Conservation (phyloP, 2,113 vertebrate genomes). For the Bufo gargarizans region DNA sequence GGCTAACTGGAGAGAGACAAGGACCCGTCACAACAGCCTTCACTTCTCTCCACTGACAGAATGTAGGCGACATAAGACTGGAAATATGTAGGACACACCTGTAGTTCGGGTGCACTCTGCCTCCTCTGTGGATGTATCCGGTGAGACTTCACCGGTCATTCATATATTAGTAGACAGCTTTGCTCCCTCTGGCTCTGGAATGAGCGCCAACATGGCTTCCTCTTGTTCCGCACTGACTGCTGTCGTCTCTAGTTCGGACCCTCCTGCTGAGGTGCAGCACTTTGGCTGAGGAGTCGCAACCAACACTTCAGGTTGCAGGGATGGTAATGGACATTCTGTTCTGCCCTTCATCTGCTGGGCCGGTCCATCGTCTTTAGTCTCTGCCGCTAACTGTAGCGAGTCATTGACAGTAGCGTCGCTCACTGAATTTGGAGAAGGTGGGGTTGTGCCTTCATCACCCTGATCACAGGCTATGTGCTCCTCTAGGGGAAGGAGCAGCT, state of each 20-base stretch:
- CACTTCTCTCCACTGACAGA: no score
- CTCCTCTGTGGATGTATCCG: background rate
- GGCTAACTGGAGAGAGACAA: background rate
- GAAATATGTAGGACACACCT: conserved; percentile 7
- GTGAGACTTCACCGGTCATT: no score
- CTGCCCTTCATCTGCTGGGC: background rate
- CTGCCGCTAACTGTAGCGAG: no score
- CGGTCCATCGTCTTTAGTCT: background rate
- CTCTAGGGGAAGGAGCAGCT: conserved; percentile 71
- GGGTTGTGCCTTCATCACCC: background rate
- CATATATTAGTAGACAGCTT: no score
- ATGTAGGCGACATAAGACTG: no score
- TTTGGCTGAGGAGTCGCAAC: conserved; percentile 29
- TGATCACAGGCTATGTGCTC: background rate
- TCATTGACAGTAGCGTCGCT: background rate
- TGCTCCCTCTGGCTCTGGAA: no score
- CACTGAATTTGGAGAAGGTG: background rate
- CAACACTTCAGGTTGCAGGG: background rate
- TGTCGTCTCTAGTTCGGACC: background rate
- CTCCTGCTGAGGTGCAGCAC: background rate
- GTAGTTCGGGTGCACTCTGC: background rate
- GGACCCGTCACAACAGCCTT: no score
- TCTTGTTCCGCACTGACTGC: conserved; percentile 41
- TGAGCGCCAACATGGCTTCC: background rate
- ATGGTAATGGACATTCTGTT: no score